Base-by-base conservation (phyloP, 2,797 vertebrate species). In the Betta splendens region DNA sequence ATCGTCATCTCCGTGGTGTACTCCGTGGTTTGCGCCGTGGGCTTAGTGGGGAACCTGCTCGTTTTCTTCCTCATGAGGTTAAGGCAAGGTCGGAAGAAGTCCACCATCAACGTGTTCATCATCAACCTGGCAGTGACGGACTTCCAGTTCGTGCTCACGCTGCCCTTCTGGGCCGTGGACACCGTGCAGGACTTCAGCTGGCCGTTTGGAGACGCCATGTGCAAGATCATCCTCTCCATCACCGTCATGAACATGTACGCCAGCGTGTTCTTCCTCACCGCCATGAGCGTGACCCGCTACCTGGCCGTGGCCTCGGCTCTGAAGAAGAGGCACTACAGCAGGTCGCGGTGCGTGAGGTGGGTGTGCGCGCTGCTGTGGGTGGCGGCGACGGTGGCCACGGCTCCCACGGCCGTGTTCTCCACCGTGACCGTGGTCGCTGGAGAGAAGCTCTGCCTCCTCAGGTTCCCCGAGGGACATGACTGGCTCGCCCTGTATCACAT, bases 231-330 rank as follows among this genome's bases (percentile, higher is more conserved):
- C 63, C 86, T 93, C 5, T 92, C 92, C 0, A 85, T 93, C 50
- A 93, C 92, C 0, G 92, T 94, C 48, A 92, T 94, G 91, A 94
- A 94, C 90, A 93, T 94, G 93, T 93, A 94, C 76, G 93, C 93
- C 39, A 93, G 92, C 47, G 93, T 94, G 25, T 94, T 93, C 9
- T 94, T 94, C 39, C 89, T 94, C 71, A 93, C 92, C 0, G 91
- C 92, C 12, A 94, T 94, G 93, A 93, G 92, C 35, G 90, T 93
- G 16, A 92, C 89, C 18, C 88, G 93, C 9, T 94, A 93, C 84
- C 69, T 88, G 80, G 90, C 88, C 0, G 90, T 94, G 1, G 87
- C 92, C 1, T 89, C 90, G 0, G 86, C 89, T 2, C 68, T 92
- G 5, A 89, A 86, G 77, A 85, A 83, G 6, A 78, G 66, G 1